Evolutionary conservation across 2,888 invertebrate genomes (phyloP), one percentile per base, ranked within the genome.

Genomic region (Caenorhabditis sp.): DNA sequence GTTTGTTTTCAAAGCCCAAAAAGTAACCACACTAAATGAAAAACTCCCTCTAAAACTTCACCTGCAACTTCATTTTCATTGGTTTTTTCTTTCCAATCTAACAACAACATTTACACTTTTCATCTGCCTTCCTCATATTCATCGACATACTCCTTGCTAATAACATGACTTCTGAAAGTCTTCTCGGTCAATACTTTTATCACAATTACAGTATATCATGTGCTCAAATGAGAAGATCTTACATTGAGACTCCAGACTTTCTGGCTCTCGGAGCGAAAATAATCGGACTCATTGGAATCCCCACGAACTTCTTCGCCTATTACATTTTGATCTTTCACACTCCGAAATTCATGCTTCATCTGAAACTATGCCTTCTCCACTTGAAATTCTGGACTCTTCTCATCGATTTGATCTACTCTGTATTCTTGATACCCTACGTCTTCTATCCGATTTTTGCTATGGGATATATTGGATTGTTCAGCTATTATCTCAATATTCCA

Each of bases 371-470:
- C 12, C 54, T 69, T 7, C 35, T 69, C 16, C 31, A 69, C 24
- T 8, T 69, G 54, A 69, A 69, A 56, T 38, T 69, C 24, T 69
- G 68, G 68, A 69, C 54, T 14, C 54, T 69, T 35, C 22, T 69
- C 26, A 69, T 69, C 4, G 68, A 69, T 24, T 38, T 69, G 54
- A 51, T 69, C 14, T 69, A 69, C 22, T 24, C 68, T 14, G 68
- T 69, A 16, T 56, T 69, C 19, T n/a, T 69, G 14, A 69, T 69
- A 38, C 68, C 68, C 14, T 69, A 47, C 24, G 68, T 69, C 2
- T 69, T 69, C 26, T 69, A 54, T 38, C 68, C 68, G 24, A 69
- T 69, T 7, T 69, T 69, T 51, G 68, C 68, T 22, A 69, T 69
- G 68, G 68, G 54, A 24, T 69, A 69, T 26, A 69, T 69, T 54